These are phyloP conservation scores for Anthophora plumipes DNA, from an alignment of 2,888 invertebrate species.

Conservation along the genomic window DNA sequence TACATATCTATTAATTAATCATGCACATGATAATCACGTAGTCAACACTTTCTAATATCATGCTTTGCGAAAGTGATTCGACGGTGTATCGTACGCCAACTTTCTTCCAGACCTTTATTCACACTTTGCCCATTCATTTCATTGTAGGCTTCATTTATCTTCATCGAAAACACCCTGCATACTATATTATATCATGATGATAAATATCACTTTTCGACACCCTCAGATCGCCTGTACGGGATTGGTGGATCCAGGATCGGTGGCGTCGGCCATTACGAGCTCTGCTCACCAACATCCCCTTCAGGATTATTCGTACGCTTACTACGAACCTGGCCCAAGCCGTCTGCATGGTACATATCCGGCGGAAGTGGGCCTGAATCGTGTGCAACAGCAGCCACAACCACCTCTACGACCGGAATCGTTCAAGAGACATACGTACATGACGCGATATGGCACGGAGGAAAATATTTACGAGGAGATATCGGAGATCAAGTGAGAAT, in stretches of 20 bases:
- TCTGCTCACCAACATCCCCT: constrained; percentile 68
- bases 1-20: background rate
- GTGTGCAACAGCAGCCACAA: constrained; percentile 81
- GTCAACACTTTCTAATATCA: background rate
- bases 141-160: too few relatives aligned
- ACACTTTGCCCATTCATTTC: background rate
- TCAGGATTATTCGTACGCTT: constrained; percentile 92
- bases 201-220: background rate
- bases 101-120: background rate
- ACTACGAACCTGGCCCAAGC: constrained; percentile 90
- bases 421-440: constrained; percentile 88
- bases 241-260: constrained; percentile 61
- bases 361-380: constrained; percentile 84
- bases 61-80: background rate
- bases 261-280: constrained; percentile 58
- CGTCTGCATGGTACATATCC: constrained; percentile 89
- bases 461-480: constrained; percentile 94
- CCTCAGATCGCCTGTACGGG: constrained; percentile 62
- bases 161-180: too few relatives aligned
- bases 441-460: constrained; percentile 92
- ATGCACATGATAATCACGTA: background rate
- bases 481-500: constrained; percentile 86
- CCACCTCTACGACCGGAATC: constrained; percentile 69
- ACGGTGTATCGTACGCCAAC: background rate
- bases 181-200: background rate